Evolutionary conservation across 1,140 invertebrate species (phyloP), one percentile per base, ranked within the genome.

Genomic region (Eubasilissa regina): DNA sequence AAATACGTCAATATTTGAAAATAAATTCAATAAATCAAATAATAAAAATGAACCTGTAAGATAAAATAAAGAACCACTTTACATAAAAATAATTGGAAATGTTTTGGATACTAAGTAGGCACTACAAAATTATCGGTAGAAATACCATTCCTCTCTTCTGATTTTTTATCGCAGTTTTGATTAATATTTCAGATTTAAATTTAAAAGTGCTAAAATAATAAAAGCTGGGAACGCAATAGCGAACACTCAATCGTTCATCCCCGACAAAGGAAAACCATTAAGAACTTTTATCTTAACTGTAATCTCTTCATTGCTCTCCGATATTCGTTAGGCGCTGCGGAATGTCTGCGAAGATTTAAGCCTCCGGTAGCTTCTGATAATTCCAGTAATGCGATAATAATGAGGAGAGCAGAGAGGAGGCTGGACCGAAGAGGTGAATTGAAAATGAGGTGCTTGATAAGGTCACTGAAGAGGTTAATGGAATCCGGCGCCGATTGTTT

Each of bases 251-350:
- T 47, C 43, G 60, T 13, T n/a, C 60, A n/a, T 43, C 19, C 60
- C 35, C 60, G 44, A 70, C n/a, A 70, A 70, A 70, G 66, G 47
- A 70, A 70, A 70, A 70, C 66, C 66, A 70, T 70, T 70, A 70
- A 48, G 66, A 70, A 70, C 66, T 70, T 70, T 48, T 70, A 70
- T 70, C 66, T 70, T 70, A 47, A 70, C 66, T 35, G 43, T 70
- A 70, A 70, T 70, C 66, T 70, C 45, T 70, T 44, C 66, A 70
- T 70, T 70, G 43, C 43, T 48, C 47, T 21, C 45, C 66, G 45
- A 70, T 70, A 70, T 70, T 70, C 66, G 43, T 70, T 70, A 70
- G 35, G 25, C 25, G 6, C 25, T 35, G 35, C 66, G 66, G 45
- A 70, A 70, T 70, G 60, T 44, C 66, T 17, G 43, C 15, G 15